Percentiles rank a stretch among this genome's conserved stretches.
phyloP scores from a whole-genome alignment of 2,113 vertebrate species.

The Brachyhypopomus gauderio region DNA sequence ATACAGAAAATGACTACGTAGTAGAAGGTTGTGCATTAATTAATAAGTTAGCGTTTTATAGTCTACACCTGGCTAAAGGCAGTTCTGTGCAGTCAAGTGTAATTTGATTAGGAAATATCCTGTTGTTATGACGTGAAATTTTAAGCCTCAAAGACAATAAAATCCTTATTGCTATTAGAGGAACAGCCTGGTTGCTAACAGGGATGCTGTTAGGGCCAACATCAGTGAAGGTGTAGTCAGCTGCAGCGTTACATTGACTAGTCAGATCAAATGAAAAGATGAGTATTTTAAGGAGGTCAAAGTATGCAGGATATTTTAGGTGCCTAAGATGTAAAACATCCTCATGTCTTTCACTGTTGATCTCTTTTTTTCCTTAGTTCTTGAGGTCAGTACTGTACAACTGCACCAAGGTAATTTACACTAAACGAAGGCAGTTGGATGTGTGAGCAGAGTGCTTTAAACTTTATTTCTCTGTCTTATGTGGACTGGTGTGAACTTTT shows the following conservation, averaged over 20 bases:
- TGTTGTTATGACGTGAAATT: neutral
- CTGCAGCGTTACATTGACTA: neutral
- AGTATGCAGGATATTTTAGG: too few relatives aligned
- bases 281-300: too few relatives aligned
- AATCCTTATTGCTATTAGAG: neutral
- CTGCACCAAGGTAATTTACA: constrained; percentile 40
- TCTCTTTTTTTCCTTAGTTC: neutral
- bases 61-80: constrained; percentile 63
- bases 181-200: neutral
- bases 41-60: constrained; percentile 61
- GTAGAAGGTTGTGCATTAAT: constrained; percentile 69
- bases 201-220: neutral
- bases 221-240: neutral
- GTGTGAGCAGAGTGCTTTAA: constrained; percentile 16
- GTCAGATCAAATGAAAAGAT: too few relatives aligned
- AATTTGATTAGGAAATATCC: constrained; percentile 5
- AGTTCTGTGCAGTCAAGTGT: constrained; percentile 49
- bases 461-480: constrained; percentile 10
- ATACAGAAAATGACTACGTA: constrained; percentile 66
- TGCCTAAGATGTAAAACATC: neutral
- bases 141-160: neutral
- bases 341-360: neutral
- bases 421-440: constrained; percentile 26
- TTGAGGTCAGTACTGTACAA: constrained; percentile 8
- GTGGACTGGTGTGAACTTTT: constrained; percentile 38